Evolutionary conservation across 1,140 invertebrate species (phyloP), one percentile per base, ranked within the genome.

Genomic region (Episyrphus balteatus): DNA sequence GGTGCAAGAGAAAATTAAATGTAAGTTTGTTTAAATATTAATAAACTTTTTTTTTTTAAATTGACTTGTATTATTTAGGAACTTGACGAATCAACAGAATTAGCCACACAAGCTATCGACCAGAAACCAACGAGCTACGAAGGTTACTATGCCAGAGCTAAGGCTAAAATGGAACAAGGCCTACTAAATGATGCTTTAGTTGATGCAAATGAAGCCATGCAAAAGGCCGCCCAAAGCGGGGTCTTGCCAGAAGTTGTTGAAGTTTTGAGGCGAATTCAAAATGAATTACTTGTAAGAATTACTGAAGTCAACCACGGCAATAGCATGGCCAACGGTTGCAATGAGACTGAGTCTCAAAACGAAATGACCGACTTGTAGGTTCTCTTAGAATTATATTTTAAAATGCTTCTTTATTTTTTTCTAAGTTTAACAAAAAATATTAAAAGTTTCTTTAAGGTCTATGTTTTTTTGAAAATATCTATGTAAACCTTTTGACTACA

Each of bases 1-100:
- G 92, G 38, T 95, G 91, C 70, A 92, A 92, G 71, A 76, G 92
- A 61, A 96, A 95, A 74, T 77, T 93, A 65, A 88, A 89, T 66
- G 92, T 95, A 75, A 84, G 86, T 81, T 3, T 13, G 33, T 50
- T 33, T 51, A n/a, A n/a, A n/a, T n/a, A n/a, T n/a, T n/a, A n/a
- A n/a, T 48, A 50, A 43, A 44, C 0, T 39, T 32, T 31, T 43
- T 44, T 39, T 17, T 12, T 17, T 6, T 41, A 18, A 18, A 19
- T 41, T 15, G 14, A 15, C 17, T 3, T 5, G 43, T 45, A 19
- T 43, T 51, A 69, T 72, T 3, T 62, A 88, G 85, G 84, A 88
- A 76, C 78, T 77, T 57, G 75, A 79, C 50, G 84, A 85, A 68
- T 89, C 92, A 8, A 79, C 92, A 51, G 86, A 93, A 59, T 74